A percentile compares a stretch with the other conserved stretches of the same genome.
These are phyloP conservation scores for Pteropus rufus DNA, from an alignment of 2,797 vertebrate genomes.

Conservation along the genomic window DNA sequence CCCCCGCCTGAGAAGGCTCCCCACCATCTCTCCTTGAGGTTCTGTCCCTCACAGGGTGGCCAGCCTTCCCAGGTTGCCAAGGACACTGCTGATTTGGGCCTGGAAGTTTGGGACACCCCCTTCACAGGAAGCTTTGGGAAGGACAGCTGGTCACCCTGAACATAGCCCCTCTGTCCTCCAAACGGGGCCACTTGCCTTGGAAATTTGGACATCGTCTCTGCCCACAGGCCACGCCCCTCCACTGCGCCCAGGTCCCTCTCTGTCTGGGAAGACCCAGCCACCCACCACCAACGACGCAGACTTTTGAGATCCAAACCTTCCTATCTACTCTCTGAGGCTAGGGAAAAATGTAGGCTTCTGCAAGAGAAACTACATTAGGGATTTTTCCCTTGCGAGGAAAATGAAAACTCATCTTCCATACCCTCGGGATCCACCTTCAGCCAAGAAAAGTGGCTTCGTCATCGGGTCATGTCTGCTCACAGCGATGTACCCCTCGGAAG, in stretches of 20 bases:
- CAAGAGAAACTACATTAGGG: background rate
- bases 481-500: no score
- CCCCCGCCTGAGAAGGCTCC: background rate
- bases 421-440: background rate
- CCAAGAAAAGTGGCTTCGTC: background rate
- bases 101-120: background rate
- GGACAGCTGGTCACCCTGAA: background rate
- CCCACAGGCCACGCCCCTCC: no score
- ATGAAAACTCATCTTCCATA: background rate
- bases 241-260: background rate
- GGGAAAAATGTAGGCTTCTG: background rate
- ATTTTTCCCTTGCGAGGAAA: background rate
- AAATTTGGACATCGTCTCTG: background rate
- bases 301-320: background rate
- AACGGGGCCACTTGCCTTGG: background rate
- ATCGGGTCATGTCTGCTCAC: background rate
- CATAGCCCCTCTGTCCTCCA: background rate
- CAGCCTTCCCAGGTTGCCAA: background rate
- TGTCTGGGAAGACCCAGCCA: background rate
- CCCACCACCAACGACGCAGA: background rate
- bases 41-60: no score
- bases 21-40: accelerated
- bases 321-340: background rate
- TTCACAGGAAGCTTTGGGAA: background rate
- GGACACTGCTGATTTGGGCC: background rate